phyloP scores from a whole-genome alignment of 2,113 vertebrate genomes.

The Girardinichthys multiradiatus region DNA sequence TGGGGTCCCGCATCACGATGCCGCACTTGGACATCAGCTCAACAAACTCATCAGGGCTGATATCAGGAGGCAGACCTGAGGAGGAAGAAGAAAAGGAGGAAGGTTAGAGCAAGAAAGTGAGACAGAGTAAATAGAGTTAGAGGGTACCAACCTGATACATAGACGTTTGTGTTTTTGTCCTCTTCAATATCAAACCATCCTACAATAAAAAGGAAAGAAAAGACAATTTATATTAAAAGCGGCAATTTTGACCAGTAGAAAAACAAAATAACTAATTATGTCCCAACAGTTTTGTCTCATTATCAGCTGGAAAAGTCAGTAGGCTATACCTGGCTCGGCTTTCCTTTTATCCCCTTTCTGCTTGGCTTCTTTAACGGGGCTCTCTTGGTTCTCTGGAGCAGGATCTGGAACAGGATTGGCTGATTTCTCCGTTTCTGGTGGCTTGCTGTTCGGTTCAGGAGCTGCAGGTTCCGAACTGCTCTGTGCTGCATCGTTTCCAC shows the following conservation, averaged over 20 bases:
- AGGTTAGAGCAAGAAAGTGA: neutral
- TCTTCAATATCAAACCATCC: conserved; percentile 97
- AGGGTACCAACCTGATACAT: conserved; percentile 88
- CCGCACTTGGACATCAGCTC: conserved; percentile 95
- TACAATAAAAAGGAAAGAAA: conserved; percentile 58
- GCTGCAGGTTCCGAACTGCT: conserved; percentile 43
- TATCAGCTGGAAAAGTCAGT: neutral
- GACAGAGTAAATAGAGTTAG: neutral
- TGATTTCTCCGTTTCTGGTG: conserved; percentile 37
- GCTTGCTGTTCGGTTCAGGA: conserved; percentile 46
- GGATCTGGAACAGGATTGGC: conserved; percentile 41
- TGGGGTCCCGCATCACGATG: conserved; percentile 93
- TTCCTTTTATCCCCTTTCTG: conserved; percentile 92
- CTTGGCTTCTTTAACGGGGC: conserved; percentile 77
- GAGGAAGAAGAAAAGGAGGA: neutral
- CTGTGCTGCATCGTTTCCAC: conserved; percentile 56
- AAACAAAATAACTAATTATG: neutral
- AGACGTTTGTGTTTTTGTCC: conserved; percentile 94
- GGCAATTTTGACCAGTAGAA: neutral
- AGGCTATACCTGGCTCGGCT: conserved; percentile 82
- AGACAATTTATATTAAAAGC: neutral
- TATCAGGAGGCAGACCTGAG: conserved; percentile 93
- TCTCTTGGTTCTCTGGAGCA: conserved; percentile 38
- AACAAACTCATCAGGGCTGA: conserved; percentile 91
- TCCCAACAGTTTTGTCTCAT: neutral